A percentile compares a stretch with the other conserved stretches of the same genome.
Evolutionary conservation across 2,797 vertebrate species (phyloP).

Genomic region (Tamandua tetradactyla): DNA sequence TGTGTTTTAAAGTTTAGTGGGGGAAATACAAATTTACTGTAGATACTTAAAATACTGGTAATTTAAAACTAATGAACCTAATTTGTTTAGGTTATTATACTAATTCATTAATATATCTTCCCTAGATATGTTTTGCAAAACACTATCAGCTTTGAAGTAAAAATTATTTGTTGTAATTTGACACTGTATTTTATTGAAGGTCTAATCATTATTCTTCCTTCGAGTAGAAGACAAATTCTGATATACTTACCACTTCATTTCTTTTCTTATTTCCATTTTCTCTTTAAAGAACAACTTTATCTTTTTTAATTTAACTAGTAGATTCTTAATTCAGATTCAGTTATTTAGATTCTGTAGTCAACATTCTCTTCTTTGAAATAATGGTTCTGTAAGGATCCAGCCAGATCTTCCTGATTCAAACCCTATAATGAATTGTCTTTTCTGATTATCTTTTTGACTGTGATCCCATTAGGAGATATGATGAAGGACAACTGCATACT

Average conservation of each 20-base stretch:
- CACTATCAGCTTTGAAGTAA: slow-evolving; percentile 33
- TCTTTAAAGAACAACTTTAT: slow-evolving; percentile 29
- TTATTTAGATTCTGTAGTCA: neutral
- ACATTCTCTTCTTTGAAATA: neutral
- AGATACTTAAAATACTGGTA: slow-evolving; percentile 50
- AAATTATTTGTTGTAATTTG: slow-evolving; percentile 39
- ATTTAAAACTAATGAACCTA: slow-evolving; percentile 51
- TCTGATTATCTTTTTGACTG: neutral
- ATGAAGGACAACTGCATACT: neutral
- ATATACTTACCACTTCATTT: slow-evolving; percentile 8
- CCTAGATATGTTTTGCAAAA: slow-evolving; percentile 22
- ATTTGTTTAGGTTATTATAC: slow-evolving; percentile 49
- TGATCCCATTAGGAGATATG: neutral
- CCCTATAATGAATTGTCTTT: neutral
- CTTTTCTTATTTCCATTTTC: neutral
- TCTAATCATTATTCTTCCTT: slow-evolving; percentile 17
- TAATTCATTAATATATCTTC: slow-evolving; percentile 56
- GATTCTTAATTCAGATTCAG: neutral
- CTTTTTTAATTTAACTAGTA: neutral
- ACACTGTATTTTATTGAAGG: slow-evolving; percentile 1
- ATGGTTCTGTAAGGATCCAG: neutral
- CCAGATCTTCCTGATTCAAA: neutral
- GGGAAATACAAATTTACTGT: slow-evolving; percentile 43
- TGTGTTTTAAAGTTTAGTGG: slow-evolving; percentile 47
- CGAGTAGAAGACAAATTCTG: neutral